A percentile compares a stretch with the other conserved stretches of the same genome.
Evolutionary conservation across 2,797 vertebrate species (phyloP).

Genomic region (Clangula hyemalis): DNA sequence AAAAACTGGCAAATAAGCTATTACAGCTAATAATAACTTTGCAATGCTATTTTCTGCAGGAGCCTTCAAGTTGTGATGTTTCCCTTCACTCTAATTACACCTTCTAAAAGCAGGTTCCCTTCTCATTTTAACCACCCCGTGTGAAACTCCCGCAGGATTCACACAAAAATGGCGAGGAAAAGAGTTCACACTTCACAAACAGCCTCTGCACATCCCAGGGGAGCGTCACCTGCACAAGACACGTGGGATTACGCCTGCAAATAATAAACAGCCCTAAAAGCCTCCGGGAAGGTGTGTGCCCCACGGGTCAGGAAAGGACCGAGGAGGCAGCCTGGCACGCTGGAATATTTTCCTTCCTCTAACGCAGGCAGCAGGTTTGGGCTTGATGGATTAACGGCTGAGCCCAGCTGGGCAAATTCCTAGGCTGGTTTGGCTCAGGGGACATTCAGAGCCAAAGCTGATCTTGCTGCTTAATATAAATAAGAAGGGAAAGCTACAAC

Average conservation of each 20-base stretch:
- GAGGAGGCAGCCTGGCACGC: not conserved
- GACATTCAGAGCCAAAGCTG: slow-evolving; percentile 28
- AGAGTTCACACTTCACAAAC: not conserved
- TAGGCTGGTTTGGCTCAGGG: slow-evolving; percentile 15
- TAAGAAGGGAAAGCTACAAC: slow-evolving; percentile 34
- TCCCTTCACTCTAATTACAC: slow-evolving; percentile 57
- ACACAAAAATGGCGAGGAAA: not conserved
- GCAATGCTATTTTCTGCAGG: slow-evolving; percentile 35
- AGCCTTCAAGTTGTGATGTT: slow-evolving; percentile 53
- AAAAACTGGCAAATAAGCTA: slow-evolving; percentile 52
- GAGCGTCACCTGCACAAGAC: slow-evolving; percentile 12
- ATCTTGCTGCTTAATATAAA: slow-evolving; percentile 16
- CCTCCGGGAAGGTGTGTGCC: not conserved
- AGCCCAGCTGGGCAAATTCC: slow-evolving; percentile 22
- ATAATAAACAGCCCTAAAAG: not conserved
- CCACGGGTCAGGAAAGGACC: not conserved
- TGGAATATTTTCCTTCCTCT: not conserved
- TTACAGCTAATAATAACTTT: slow-evolving; percentile 65
- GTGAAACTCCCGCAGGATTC: slow-evolving; percentile 27
- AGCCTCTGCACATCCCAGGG: slow-evolving; percentile 40
- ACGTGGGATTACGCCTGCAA: not conserved
- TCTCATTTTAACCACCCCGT: slow-evolving; percentile 29
- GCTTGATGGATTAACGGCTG: slow-evolving; percentile 1
- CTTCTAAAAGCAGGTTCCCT: slow-evolving; percentile 63
- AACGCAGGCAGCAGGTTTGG: not conserved